Base-by-base conservation (phyloP, 2,888 invertebrate genomes). In the Thymelicus sylvestris region DNA sequence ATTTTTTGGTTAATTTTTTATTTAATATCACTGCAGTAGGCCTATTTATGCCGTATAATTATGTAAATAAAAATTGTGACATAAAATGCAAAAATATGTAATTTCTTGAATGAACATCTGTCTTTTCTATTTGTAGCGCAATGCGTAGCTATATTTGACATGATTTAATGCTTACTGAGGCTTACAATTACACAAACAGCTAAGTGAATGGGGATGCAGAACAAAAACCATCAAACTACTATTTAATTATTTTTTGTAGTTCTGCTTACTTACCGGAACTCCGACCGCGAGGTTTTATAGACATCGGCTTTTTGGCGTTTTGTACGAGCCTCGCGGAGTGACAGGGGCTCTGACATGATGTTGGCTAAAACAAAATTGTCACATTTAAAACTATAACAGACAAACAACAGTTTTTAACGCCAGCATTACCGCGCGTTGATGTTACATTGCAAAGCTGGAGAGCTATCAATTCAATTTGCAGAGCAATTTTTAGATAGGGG, bases 211-310 rank as follows among this genome's bases (percentile, higher is more conserved):
- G 31, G 57, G 31, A 57, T 57, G 57, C 57, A 57, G 12, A 60
- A 59, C 15, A 41, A 41, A 60, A 60, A 39, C 15, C n/a, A 44
- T 50, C 50, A 50, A 48, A 60, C 39, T 60, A 60, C 50, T 10
- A 15, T 15, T 15, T 6, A n/a, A 48, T 50, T 31, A 44, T n/a
- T 52, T 7, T 6, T 19, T 41, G 7, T 13, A 12, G 55, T n/a
- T 19, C 52, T 39, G 31, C 38, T 10, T 10, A 65, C 65, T 55
- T 65, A 65, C 65, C 65, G 52, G 39, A 65, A 65, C 12, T 52
- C 39, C 3, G 52, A 65, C 2, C 65, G 65, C 7, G 65, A 65
- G 39, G 52, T 65, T 19, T 65, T 65, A 39, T 65, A 65, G 12
- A 39, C 15, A n/a, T 41, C 55, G 7, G 52, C 55, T 15, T 65